These are phyloP conservation scores for Holacanthus passer DNA, from an alignment of 2,113 vertebrate species.

Conservation along the genomic window DNA sequence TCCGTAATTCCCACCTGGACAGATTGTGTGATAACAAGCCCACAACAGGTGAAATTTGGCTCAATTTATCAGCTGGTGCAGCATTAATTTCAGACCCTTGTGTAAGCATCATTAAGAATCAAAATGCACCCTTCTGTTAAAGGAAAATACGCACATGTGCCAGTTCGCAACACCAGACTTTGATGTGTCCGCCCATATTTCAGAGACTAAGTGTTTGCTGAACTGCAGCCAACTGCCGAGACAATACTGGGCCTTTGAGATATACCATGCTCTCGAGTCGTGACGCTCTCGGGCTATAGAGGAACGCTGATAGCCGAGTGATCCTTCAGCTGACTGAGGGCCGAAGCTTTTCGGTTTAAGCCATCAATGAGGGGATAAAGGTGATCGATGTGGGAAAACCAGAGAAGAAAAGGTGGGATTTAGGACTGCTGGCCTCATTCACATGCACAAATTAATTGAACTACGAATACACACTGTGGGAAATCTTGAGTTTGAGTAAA, in stretches of 20 bases:
- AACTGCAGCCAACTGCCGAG: slow-evolving; percentile 63
- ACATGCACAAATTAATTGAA: slow-evolving; percentile 8
- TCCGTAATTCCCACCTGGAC: slow-evolving; percentile 66
- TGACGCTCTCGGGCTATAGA: slow-evolving; percentile 65
- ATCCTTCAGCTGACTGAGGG: slow-evolving; percentile 66
- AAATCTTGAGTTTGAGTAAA: slow-evolving; percentile 18
- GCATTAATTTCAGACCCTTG: slow-evolving; percentile 54
- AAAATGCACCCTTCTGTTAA: slow-evolving; percentile 58
- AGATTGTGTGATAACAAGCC: slow-evolving; percentile 66
- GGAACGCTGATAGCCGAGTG: slow-evolving; percentile 70
- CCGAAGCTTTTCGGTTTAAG: slow-evolving; percentile 55
- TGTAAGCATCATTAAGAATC: slow-evolving; percentile 76
- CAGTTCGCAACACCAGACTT: slow-evolving; percentile 63
- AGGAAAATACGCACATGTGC: slow-evolving; percentile 66
- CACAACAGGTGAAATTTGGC: slow-evolving; percentile 79
- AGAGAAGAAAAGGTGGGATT: slow-evolving; percentile 47
- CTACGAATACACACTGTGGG: not conserved
- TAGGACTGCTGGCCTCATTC: slow-evolving; percentile 44
- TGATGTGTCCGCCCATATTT: slow-evolving; percentile 73
- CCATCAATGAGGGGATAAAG: slow-evolving; percentile 53
- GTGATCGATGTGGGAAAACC: slow-evolving; percentile 67
- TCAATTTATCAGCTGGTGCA: slow-evolving; percentile 60
- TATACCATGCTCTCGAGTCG: slow-evolving; percentile 70
- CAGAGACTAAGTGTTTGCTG: slow-evolving; percentile 71
- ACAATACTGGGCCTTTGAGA: slow-evolving; percentile 69